Evolutionary conservation across 2,797 vertebrate species (phyloP), one percentile per base, ranked within the genome.

Genomic region (Caiman crocodilus): DNA sequence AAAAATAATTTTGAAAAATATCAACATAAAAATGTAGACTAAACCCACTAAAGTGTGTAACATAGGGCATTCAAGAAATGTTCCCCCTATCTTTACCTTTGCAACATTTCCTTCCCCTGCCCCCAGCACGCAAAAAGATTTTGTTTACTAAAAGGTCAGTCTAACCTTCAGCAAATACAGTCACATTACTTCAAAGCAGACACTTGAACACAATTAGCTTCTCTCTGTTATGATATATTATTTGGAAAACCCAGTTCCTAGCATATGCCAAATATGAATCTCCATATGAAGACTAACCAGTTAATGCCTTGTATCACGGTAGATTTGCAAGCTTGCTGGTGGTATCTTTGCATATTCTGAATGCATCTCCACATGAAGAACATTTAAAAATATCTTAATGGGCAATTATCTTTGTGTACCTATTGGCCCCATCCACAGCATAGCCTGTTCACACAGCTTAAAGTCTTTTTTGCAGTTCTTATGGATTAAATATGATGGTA

Each of bases 11-110:
- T 55, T 89, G 88, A 89, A 88, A 89, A 50, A 30, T 60, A 79
- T 61, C 78, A 87, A 85, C 76, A 64, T 58, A 58, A 93, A 35
- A n/a, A 32, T 94, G 56, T 78, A 84, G 63, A 82, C 82, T 78
- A 73, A 76, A 83, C 92, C 9, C 60, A n/a, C 69, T 64, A 28
- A 74, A 76, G 6, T 7, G 10, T 79, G 25, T 74, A 79, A 59
- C 5, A 35, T 3, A 79, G 65, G 82, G 93, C 93, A 79, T 26
- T 16, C n/a, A 12, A 30, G 64, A 67, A 17, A 25, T 69, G 56
- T 80, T 83, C 3, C 10, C 80, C 20, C 28, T 76, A 26, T 65
- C 80, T 87, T 21, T 77, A 15, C 5, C 20, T 89, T 42, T 80
- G 17, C 14, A 59, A 26, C 71, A 50, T 50, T 50, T 6, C 20